Conservation (phyloP, 2,888 invertebrate genomes). For the Drosophila lutescens region DNA sequence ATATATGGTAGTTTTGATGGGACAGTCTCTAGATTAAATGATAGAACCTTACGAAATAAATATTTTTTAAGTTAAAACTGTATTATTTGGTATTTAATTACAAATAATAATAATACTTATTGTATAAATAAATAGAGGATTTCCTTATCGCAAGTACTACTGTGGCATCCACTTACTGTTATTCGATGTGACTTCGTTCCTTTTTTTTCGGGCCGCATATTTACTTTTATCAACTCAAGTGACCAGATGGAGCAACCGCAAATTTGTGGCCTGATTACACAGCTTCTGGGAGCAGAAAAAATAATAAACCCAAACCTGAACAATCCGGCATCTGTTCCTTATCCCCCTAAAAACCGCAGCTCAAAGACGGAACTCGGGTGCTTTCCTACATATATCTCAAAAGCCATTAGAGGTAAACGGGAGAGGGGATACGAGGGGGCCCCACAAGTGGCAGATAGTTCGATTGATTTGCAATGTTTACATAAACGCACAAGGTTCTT, state of each 20-base stretch:
- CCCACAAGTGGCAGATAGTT: constrained; percentile 43
- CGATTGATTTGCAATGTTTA: constrained; percentile 62
- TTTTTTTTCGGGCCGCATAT: constrained; percentile 8
- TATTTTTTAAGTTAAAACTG: no score
- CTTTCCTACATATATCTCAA: not conserved
- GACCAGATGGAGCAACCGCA: constrained; percentile 38
- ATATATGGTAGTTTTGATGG: not conserved
- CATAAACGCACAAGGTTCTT: constrained; percentile 68
- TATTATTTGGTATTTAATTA: no score
- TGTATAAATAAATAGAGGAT: no score
- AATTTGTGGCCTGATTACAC: constrained; percentile 40
- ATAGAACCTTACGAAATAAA: no score
- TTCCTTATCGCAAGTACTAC: constrained; percentile 11
- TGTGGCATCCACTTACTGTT: constrained; percentile 29
- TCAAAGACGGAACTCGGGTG: not conserved
- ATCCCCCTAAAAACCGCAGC: constrained; percentile 10
- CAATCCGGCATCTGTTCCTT: constrained; percentile 29
- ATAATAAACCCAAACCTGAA: not conserved
- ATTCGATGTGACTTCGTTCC: constrained; percentile 4
- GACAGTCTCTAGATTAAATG: not conserved
- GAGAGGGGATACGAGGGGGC: not conserved
- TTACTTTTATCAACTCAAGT: constrained; percentile 5
- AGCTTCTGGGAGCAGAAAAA: constrained; percentile 16
- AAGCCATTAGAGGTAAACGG: not conserved
- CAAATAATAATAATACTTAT: no score